Conservation (phyloP, 2,113 vertebrate genomes). For the Columba janthina region DNA sequence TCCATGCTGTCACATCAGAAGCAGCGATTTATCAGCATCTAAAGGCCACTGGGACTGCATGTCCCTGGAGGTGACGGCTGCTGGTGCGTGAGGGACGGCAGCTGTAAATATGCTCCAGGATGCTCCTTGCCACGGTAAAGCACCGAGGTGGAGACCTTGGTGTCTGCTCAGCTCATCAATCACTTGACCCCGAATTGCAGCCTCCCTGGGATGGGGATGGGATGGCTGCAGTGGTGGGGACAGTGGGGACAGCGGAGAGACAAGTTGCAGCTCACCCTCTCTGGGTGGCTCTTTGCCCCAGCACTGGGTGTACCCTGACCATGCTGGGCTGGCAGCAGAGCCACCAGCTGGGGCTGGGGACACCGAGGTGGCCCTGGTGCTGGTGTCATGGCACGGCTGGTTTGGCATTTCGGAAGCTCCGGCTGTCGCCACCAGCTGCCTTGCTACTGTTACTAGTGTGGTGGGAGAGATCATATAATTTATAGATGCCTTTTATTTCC, state of each 20-base stretch:
- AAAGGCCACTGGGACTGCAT: neutral
- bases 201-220: rapidly evolving
- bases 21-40: neutral
- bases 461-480: neutral
- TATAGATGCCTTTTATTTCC: neutral
- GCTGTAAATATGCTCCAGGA: neutral
- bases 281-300: too few species aligned
- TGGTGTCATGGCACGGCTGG: rapidly evolving
- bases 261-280: neutral
- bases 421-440: neutral
- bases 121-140: neutral
- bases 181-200: neutral
- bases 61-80: neutral
- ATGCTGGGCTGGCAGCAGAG: rapidly evolving
- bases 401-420: neutral
- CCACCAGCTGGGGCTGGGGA: neutral
- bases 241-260: neutral
- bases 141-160: rapidly evolving
- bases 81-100: neutral
- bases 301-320: neutral
- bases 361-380: neutral
- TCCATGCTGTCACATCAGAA: neutral
- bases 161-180: neutral
- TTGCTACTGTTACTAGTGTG: neutral
- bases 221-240: rapidly evolving